Conservation (phyloP, 2,113 vertebrate genomes). For the Grus americana region DNA sequence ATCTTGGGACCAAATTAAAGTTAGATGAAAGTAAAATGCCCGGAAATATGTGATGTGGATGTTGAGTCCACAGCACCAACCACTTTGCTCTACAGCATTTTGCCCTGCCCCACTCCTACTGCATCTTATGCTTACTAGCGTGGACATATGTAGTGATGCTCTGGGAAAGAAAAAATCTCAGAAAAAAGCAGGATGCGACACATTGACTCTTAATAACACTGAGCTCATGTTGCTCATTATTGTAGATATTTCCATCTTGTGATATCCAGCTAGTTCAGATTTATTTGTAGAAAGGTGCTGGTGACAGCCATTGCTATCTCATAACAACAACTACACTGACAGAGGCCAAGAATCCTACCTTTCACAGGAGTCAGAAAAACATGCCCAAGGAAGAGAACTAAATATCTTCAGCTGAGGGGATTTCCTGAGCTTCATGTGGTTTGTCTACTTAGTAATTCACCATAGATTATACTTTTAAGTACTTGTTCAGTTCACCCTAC, state of each 20-base stretch:
- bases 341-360: too few relatives aligned
- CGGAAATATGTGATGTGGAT: neutral
- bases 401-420: neutral
- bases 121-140: neutral
- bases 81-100: neutral
- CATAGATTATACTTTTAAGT: neutral
- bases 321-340: neutral
- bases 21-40: neutral
- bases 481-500: neutral
- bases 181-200: neutral
- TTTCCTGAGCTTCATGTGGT: neutral
- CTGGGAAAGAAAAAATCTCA: neutral
- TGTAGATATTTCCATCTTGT: neutral
- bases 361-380: neutral
- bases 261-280: neutral
- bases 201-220: neutral
- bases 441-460: neutral
- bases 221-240: neutral
- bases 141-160: neutral
- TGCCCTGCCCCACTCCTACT: neutral
- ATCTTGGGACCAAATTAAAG: neutral
- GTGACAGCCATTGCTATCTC: neutral
- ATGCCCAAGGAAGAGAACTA: neutral
- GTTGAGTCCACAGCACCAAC: neutral
- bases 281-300: neutral